Percentiles rank a stretch among this genome's conserved stretches.
Evolutionary conservation across 2,797 vertebrate genomes (phyloP).

Genomic region (Galagoides demidoff): DNA sequence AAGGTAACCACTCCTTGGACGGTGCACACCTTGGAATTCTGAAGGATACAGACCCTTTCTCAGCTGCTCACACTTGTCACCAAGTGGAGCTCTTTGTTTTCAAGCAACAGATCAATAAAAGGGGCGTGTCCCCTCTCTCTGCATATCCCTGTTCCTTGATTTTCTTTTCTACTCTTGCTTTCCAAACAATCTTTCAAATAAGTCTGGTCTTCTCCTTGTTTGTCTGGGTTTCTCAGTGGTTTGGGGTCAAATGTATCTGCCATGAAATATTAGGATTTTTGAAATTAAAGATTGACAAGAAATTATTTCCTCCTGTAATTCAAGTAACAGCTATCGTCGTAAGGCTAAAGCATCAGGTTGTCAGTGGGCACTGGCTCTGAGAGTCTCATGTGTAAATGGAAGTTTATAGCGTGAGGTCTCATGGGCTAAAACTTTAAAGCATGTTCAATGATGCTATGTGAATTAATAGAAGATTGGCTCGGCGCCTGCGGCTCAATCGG

Average conservation of each 20-base stretch:
- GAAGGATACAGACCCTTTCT: not conserved
- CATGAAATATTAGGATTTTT: not conserved
- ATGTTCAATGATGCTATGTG: not conserved
- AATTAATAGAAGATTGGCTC: not conserved
- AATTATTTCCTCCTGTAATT: not conserved
- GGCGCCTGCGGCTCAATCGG: too few relatives aligned
- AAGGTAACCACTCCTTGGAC: not conserved
- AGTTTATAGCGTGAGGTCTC: too few relatives aligned
- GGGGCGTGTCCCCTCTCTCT: not conserved
- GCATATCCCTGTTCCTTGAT: not conserved
- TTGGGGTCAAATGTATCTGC: not conserved
- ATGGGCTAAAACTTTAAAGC: not conserved
- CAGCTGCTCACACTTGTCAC: not conserved
- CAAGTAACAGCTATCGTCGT: not conserved
- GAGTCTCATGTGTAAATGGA: not conserved
- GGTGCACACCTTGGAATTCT: not conserved
- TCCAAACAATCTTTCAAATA: not conserved
- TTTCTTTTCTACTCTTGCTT: not conserved
- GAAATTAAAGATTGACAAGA: not conserved
- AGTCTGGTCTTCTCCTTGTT: not conserved
- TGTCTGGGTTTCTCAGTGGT: not conserved
- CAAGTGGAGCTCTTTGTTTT: not conserved
- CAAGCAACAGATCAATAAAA: not conserved
- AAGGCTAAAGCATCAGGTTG: not conserved
- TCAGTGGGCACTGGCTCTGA: not conserved